Percentiles rank a stretch among this genome's conserved stretches.
phyloP scores from a whole-genome alignment of 2,113 vertebrate genomes.

The Romanogobio albipinnatus region DNA sequence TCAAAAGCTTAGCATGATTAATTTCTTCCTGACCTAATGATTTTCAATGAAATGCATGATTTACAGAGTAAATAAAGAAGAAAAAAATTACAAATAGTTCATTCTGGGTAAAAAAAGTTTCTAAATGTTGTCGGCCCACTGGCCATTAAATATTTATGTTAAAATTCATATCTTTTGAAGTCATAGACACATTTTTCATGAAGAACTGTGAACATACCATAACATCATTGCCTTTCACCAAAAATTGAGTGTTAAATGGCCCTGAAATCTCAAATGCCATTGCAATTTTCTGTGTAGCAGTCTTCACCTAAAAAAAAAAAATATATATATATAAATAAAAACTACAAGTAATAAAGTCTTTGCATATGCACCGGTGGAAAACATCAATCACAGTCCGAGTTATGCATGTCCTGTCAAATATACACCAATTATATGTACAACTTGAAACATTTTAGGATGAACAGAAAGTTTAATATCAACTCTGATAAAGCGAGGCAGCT shows the following conservation, averaged over 20 bases:
- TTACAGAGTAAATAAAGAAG: neutral
- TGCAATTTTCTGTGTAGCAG: conserved; percentile 87
- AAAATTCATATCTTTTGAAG: conserved; percentile 38
- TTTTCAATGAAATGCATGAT: neutral
- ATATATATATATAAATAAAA: conserved; percentile 7
- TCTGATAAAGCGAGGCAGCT: conserved; percentile 1
- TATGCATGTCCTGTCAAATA: conserved; percentile 25
- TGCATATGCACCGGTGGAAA: conserved; percentile 15
- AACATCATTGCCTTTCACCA: conserved; percentile 91
- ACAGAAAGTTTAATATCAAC: conserved; percentile 34
- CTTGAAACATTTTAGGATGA: conserved; percentile 11
- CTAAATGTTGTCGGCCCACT: neutral
- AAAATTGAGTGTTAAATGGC: conserved; percentile 94
- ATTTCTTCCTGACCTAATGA: neutral
- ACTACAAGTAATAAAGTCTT: conserved; percentile 17
- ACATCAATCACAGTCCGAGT: conserved; percentile 32
- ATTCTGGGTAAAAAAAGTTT: conserved; percentile 3
- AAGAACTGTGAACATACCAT: conserved; percentile 79
- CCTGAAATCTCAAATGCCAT: conserved; percentile 93
- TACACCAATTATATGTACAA: neutral
- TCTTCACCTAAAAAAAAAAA: conserved; percentile 81
- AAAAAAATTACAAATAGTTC: neutral
- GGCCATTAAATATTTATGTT: conserved; percentile 53
- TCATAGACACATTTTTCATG: conserved; percentile 14
- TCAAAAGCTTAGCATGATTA: neutral